These are phyloP conservation scores for Cnemophilus loriae DNA, from an alignment of 2,113 vertebrate genomes.

Conservation along the genomic window DNA sequence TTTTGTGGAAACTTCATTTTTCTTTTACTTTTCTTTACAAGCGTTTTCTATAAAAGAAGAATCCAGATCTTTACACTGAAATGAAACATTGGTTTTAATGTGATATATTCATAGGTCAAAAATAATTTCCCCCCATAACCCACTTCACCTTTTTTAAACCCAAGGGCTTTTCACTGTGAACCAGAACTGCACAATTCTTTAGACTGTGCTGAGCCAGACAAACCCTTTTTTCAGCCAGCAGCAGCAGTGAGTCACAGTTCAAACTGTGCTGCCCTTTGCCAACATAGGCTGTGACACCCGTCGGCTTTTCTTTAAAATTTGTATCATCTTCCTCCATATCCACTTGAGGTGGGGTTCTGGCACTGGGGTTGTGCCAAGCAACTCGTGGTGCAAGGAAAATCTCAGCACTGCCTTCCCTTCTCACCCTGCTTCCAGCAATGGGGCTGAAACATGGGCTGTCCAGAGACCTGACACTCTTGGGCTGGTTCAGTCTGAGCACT, in stretches of 20 bases:
- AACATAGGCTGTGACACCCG: background rate
- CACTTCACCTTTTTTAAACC: background rate
- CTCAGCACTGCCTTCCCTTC: background rate
- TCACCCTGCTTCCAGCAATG: accelerated
- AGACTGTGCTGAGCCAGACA: background rate
- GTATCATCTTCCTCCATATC: background rate
- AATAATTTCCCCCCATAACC: background rate
- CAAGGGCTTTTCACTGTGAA: background rate
- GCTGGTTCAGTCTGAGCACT: background rate
- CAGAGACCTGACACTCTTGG: accelerated
- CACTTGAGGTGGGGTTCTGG: background rate
- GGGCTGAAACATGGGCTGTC: accelerated
- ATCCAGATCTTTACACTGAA: background rate
- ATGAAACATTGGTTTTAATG: background rate
- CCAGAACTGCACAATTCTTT: background rate
- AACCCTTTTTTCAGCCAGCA: background rate
- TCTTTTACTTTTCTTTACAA: background rate
- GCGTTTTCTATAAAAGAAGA: background rate
- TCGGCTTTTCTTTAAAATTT: background rate
- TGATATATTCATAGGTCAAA: background rate
- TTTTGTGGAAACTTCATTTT: background rate
- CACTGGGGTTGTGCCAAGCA: background rate
- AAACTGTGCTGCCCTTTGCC: background rate
- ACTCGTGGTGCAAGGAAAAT: background rate
- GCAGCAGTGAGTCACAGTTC: background rate